Evolutionary conservation across 64 coral and sea anemone species (phyloP).

Genomic region (Montipora sp.): DNA sequence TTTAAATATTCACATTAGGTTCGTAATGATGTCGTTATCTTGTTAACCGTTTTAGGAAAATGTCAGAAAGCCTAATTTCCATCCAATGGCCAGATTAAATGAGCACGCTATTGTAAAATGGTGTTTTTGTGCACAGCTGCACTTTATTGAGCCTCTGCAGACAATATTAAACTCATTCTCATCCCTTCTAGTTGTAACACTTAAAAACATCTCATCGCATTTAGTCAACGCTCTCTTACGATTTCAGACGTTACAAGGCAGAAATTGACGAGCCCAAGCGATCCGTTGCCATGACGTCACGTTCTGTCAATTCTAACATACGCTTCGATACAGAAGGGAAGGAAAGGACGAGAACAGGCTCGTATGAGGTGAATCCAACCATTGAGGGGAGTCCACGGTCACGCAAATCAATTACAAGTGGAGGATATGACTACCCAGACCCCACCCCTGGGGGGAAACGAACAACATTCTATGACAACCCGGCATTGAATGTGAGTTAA

Average conservation of each 20-base stretch:
- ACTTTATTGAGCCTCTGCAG: no score
- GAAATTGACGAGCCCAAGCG: neutral
- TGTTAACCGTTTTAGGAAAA: no score
- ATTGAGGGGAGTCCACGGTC: neutral
- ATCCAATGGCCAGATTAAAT: no score
- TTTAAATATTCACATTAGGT: no score
- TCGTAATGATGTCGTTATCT: no score
- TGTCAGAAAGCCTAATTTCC: no score
- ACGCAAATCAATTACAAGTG: neutral
- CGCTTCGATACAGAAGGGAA: neutral
- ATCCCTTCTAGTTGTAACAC: no score
- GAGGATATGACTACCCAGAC: constrained; percentile 35
- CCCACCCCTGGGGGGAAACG: neutral
- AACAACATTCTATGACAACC: constrained; percentile 13
- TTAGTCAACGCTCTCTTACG: neutral
- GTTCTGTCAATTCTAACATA: neutral
- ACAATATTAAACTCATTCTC: no score
- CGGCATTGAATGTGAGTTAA: neutral
- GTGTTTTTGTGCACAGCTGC: no score
- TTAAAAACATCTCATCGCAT: no score
- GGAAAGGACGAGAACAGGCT: neutral
- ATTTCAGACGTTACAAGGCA: constrained; percentile 28
- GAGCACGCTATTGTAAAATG: no score
- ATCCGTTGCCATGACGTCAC: neutral
- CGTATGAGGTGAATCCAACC: neutral